Conservation (phyloP, 2,113 vertebrate genomes). For the Sminthopsis crassicaudata region DNA sequence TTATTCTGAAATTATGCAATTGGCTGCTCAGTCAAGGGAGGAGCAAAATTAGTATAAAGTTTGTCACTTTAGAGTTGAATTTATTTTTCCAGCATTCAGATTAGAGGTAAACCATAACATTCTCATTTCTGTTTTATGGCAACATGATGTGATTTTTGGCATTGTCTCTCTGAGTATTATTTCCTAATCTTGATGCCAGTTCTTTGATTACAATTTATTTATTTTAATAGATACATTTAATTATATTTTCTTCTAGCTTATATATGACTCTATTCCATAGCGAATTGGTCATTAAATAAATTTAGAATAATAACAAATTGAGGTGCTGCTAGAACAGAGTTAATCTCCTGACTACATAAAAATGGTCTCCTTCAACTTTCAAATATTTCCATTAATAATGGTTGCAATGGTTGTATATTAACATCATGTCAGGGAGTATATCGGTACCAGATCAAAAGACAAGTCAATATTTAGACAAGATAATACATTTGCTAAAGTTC, state of each 20-base stretch:
- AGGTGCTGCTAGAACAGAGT: slow-evolving; percentile 3
- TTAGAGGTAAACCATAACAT: not conserved
- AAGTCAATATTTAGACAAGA: not conserved
- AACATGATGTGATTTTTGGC: not conserved
- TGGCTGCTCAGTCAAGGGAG: not conserved
- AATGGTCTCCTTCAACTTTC: not conserved
- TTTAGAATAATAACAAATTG: slow-evolving; percentile 38
- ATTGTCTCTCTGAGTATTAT: slow-evolving; percentile 22
- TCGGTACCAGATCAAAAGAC: not conserved
- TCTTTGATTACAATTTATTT: slow-evolving; percentile 53
- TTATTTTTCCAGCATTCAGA: slow-evolving; percentile 25
- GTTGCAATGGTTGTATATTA: not conserved
- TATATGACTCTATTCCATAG: not conserved
- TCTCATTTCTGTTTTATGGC: not conserved
- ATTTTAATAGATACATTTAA: slow-evolving; percentile 61
- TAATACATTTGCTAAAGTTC: not conserved
- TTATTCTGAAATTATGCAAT: slow-evolving; percentile 42
- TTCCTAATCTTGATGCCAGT: slow-evolving; percentile 14
- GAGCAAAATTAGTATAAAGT: not conserved
- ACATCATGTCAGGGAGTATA: not conserved
- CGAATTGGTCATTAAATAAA: slow-evolving; percentile 44
- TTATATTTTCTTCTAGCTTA: slow-evolving; percentile 38
- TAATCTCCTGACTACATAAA: not conserved
- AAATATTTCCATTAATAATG: not conserved
- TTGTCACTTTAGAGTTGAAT: not conserved